phyloP scores from a whole-genome alignment of 1,140 invertebrate genomes.

The Cherax quadricarinatus region DNA sequence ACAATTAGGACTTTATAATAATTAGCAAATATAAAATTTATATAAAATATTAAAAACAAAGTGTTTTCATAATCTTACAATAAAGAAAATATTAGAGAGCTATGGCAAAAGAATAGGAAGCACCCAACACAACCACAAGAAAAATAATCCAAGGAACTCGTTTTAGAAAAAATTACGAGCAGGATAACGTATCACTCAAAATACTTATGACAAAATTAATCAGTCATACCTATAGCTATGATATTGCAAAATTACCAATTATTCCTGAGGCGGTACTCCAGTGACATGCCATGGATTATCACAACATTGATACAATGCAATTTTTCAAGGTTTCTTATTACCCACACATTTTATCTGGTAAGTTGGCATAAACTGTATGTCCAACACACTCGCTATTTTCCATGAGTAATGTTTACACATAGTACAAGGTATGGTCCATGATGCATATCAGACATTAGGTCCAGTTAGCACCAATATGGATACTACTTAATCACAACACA shows the following conservation, averaged over 20 bases:
- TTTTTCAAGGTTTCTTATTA: background rate
- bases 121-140: background rate
- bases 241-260: conserved; percentile 15
- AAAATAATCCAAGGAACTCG: background rate
- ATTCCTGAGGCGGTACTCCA: conserved; percentile 9
- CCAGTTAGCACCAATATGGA: no score
- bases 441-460: no score
- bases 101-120: background rate
- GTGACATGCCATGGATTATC: background rate
- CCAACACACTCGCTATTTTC: background rate
- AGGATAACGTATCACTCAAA: background rate
- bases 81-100: background rate
- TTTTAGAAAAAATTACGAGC: background rate
- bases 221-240: background rate
- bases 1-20: background rate
- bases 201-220: background rate
- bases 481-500: no score
- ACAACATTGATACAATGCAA: background rate
- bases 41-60: background rate
- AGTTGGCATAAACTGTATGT: background rate
- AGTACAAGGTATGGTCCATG: background rate
- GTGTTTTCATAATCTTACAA: background rate
- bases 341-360: background rate
- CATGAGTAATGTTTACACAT: background rate
- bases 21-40: background rate